Evolutionary conservation across 2,797 vertebrate genomes (phyloP).

Genomic region (Spondyliosoma cantharus): DNA sequence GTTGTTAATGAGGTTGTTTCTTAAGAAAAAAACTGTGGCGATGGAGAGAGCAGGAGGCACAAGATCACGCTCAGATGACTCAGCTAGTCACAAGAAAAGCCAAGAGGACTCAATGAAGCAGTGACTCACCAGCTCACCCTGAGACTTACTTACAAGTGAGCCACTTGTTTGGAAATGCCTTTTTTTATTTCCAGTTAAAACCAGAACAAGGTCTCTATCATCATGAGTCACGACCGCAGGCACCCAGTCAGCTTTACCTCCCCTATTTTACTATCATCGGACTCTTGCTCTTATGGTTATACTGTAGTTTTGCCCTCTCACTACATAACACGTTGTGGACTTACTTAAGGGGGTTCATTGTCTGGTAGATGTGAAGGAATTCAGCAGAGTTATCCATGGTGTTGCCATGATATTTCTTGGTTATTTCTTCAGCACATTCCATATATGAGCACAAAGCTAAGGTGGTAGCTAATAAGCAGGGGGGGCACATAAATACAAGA

Average conservation of each 20-base stretch:
- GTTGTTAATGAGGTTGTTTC: neutral
- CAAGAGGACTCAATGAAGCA: neutral
- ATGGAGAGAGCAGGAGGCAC: neutral
- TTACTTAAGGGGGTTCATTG: neutral
- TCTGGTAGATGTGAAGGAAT: neutral
- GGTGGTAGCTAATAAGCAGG: neutral
- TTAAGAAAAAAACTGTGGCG: neutral
- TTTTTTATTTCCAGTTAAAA: slow-evolving; percentile 12
- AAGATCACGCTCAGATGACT: slow-evolving; percentile 24
- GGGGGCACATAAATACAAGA: neutral
- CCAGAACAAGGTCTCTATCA: neutral
- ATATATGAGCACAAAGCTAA: neutral
- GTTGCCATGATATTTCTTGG: neutral
- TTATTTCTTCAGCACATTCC: neutral
- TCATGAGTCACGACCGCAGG: slow-evolving; percentile 19
- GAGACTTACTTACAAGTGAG: slow-evolving; percentile 1
- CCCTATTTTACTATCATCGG: too few species aligned
- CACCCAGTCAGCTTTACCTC: neutral
- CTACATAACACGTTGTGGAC: neutral
- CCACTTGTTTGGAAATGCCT: slow-evolving; percentile 8
- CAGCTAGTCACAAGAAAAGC: slow-evolving; percentile 31
- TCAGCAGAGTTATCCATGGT: neutral
- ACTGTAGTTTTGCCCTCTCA: neutral
- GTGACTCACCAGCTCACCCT: neutral
- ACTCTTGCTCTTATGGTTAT: neutral